Evolutionary conservation across 2,113 vertebrate genomes (phyloP).

Genomic region (Cynocephalus volans): DNA sequence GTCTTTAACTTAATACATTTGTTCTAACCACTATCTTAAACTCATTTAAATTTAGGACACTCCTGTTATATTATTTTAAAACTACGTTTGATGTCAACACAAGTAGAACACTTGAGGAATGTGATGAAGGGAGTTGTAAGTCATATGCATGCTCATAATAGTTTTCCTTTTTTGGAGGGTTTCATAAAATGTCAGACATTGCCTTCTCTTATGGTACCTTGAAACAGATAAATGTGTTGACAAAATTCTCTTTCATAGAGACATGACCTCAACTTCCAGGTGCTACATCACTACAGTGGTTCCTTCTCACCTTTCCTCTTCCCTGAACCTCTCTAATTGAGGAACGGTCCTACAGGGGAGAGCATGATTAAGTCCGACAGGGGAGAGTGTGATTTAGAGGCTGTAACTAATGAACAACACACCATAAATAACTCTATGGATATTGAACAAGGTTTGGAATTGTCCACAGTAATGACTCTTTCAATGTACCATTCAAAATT

Average conservation of each 20-base stretch:
- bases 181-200: not conserved
- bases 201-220: not conserved
- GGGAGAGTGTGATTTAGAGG: not conserved
- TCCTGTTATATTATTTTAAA: not conserved
- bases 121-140: not conserved
- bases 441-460: not conserved
- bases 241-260: not conserved
- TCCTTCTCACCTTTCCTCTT: not conserved
- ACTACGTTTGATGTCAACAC: not conserved
- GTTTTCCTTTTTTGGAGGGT: not conserved
- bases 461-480: not conserved
- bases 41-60: conserved; percentile 60
- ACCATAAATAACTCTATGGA: not conserved
- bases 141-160: not conserved
- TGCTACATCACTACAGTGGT: not conserved
- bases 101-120: conserved; percentile 41
- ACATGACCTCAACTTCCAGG: not conserved
- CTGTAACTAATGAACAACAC: not conserved
- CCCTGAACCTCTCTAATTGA: not conserved
- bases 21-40: conserved; percentile 27
- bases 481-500: not conserved
- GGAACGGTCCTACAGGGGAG: not conserved
- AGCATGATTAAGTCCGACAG: not conserved
- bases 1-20: conserved; percentile 46
- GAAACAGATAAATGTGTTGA: not conserved